phyloP scores from a whole-genome alignment of 1,140 invertebrate genomes.

The Cecropterus lyciades region DNA sequence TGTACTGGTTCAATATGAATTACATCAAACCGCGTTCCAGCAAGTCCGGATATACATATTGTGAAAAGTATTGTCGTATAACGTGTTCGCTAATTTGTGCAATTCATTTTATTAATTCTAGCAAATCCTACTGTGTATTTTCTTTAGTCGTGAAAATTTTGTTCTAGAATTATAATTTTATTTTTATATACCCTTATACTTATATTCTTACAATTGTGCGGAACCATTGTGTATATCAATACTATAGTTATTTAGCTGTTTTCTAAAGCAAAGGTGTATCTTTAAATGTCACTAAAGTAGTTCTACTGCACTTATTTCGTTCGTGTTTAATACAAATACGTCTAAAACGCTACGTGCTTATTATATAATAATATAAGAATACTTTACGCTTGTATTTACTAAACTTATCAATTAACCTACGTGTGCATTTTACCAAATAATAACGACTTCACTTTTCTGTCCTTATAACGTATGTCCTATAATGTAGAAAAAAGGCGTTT shows the following conservation, averaged over 20 bases:
- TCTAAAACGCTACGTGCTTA: constrained; percentile 18
- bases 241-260: background rate
- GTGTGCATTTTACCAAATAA: constrained; percentile 31
- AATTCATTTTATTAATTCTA: no score
- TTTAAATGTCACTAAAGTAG: no score
- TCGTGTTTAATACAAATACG: background rate
- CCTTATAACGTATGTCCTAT: constrained; percentile 30
- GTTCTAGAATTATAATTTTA: no score
- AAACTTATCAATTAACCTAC: constrained; percentile 18
- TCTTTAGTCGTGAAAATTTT: no score
- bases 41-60: background rate
- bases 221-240: no score
- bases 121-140: no score
- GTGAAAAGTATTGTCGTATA: no score
- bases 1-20: constrained; percentile 36
- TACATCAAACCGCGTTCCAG: constrained; percentile 8
- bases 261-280: background rate
- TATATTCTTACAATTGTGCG: no score
- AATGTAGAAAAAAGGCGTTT: constrained; percentile 21
- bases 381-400: background rate
- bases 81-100: no score
- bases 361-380: background rate
- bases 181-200: no score
- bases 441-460: constrained; percentile 25
- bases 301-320: background rate